These are phyloP conservation scores for Carpatolechia fugitivella DNA, from an alignment of 2,888 invertebrate species.

Conservation along the genomic window DNA sequence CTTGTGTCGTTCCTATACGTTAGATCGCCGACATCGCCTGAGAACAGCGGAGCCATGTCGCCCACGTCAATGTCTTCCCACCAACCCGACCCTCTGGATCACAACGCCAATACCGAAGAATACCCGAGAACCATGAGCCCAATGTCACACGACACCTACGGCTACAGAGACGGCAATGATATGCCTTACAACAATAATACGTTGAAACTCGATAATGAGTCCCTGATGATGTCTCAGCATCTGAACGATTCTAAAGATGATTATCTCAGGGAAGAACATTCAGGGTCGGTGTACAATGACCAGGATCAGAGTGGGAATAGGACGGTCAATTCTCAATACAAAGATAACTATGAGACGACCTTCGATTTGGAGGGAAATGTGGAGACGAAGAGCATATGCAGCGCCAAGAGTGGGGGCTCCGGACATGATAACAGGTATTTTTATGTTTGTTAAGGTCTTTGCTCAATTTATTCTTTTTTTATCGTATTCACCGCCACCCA, in stretches of 20 bases:
- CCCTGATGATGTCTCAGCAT: slow-evolving; percentile 66
- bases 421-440: slow-evolving; percentile 89
- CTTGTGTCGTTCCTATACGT: slow-evolving; percentile 66
- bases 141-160: slow-evolving; percentile 82
- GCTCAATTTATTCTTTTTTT: neutral
- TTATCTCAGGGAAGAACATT: slow-evolving; percentile 55
- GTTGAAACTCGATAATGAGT: slow-evolving; percentile 70
- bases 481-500: no score
- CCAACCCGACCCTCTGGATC: slow-evolving; percentile 51
- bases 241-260: slow-evolving; percentile 66
- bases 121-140: slow-evolving; percentile 66
- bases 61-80: slow-evolving; percentile 60
- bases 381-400: slow-evolving; percentile 93
- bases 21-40: slow-evolving; percentile 73
- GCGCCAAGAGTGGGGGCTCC: slow-evolving; percentile 87
- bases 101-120: slow-evolving; percentile 58
- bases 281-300: slow-evolving; percentile 58
- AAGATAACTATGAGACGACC: slow-evolving; percentile 90
- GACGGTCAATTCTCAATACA: slow-evolving; percentile 68
- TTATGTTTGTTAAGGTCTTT: neutral
- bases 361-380: slow-evolving; percentile 95
- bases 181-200: slow-evolving; percentile 69
- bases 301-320: slow-evolving; percentile 57
- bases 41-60: slow-evolving; percentile 70
- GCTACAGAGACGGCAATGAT: slow-evolving; percentile 51